Conservation (phyloP, 2,113 vertebrate genomes). For the Propithecus coquereli region DNA sequence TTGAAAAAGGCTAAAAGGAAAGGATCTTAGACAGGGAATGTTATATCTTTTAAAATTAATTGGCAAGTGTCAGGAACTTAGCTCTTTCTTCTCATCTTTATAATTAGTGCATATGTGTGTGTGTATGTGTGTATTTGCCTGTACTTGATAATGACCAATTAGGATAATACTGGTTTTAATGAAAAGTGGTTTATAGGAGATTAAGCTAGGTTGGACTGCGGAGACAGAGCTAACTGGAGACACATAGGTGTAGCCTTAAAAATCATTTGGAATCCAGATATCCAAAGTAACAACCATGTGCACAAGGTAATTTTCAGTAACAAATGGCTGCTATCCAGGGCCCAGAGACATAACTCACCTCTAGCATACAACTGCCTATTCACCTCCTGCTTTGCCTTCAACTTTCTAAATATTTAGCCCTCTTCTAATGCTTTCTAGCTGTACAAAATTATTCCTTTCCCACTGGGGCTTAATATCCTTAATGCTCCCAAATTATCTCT, state of each 20-base stretch:
- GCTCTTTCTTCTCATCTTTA: background rate
- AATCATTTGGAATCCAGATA: conserved; percentile 9
- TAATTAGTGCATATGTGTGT: background rate
- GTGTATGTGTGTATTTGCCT: background rate
- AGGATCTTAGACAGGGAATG: background rate
- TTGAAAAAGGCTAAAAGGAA: background rate
- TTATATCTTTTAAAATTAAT: conserved; percentile 12
- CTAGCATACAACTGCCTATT: background rate
- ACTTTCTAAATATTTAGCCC: background rate
- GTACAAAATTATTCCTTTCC: background rate
- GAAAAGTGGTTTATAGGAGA: background rate
- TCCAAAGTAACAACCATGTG: background rate
- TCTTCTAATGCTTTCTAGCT: background rate
- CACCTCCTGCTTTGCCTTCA: background rate
- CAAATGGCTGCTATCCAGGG: background rate
- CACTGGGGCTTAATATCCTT: background rate
- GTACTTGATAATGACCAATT: background rate
- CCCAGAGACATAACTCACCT: background rate
- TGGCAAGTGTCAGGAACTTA: background rate
- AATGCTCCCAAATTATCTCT: background rate
- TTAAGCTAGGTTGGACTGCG: background rate
- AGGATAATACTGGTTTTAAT: background rate
- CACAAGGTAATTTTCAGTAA: conserved; percentile 14
- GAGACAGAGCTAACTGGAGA: background rate
- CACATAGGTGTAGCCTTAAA: background rate